Conservation (phyloP, 2,888 invertebrate species). For the Hypomecis atomaria region DNA sequence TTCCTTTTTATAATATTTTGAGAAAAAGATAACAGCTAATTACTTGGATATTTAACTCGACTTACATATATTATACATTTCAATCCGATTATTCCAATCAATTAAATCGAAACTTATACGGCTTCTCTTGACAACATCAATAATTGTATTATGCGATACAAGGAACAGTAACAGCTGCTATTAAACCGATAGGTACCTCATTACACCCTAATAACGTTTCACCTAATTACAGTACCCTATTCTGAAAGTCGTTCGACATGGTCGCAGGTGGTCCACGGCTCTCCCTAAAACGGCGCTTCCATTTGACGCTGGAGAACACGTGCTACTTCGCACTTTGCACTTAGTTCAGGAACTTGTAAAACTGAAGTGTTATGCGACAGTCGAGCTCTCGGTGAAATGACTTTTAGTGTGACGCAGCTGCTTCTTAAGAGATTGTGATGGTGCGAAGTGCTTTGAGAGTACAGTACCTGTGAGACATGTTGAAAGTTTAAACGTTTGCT, state of each 20-base stretch:
- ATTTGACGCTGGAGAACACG: slow-evolving; percentile 67
- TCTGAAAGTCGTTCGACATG: slow-evolving; percentile 41
- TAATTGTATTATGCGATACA: not conserved
- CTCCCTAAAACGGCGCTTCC: slow-evolving; percentile 68
- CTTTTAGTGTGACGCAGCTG: slow-evolving; percentile 52
- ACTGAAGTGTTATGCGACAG: slow-evolving; percentile 66
- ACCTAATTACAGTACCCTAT: slow-evolving; percentile 57
- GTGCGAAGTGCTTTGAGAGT: slow-evolving; percentile 39
- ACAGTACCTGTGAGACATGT: slow-evolving; percentile 20
- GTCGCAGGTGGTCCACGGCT: slow-evolving; percentile 69
- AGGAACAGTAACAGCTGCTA: not conserved
- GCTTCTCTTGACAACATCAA: not conserved
- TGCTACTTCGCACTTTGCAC: slow-evolving; percentile 69
- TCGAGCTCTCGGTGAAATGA: slow-evolving; percentile 40
- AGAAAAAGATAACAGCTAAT: too few relatives aligned
- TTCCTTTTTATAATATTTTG: too few relatives aligned
- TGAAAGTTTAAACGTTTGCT: slow-evolving; percentile 7
- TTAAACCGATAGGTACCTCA: slow-evolving; percentile 38
- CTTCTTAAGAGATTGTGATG: slow-evolving; percentile 62
- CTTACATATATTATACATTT: too few relatives aligned
- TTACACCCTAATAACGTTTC: slow-evolving; percentile 48
- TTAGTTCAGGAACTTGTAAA: slow-evolving; percentile 71
- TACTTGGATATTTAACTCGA: too few relatives aligned
- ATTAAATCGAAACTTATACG: too few relatives aligned
- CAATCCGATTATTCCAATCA: too few relatives aligned